phyloP scores from a whole-genome alignment of 2,888 invertebrate species.

The Agrenia bidenticulata region DNA sequence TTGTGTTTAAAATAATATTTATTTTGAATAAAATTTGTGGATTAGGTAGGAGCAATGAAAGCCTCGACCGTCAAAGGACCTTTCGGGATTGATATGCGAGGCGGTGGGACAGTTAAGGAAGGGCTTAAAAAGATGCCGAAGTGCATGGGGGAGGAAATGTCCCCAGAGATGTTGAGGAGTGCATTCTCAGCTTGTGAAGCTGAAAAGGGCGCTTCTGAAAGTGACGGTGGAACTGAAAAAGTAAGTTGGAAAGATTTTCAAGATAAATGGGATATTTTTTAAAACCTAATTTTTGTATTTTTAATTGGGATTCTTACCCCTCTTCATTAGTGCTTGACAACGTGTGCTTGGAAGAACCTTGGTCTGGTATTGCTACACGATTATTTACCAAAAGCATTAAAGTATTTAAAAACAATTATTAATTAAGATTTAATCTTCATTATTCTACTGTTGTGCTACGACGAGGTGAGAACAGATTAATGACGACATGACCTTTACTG shows the following conservation, averaged over 20 bases:
- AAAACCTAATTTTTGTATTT: conserved; percentile 12
- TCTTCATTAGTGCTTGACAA: conserved; percentile 17
- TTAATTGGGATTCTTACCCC: neutral
- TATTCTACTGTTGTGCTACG: too few species aligned
- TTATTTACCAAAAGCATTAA: too few species aligned
- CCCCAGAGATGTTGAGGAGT: neutral
- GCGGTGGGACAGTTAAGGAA: neutral
- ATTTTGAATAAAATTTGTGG: too few species aligned
- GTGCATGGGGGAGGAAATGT: conserved; percentile 4
- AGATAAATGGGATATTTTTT: conserved; percentile 7
- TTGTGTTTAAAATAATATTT: too few species aligned
- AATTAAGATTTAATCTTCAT: too few species aligned
- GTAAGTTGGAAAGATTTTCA: neutral
- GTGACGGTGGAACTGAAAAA: neutral
- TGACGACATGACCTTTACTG: conserved; percentile 12
- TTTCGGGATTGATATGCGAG: too few species aligned
- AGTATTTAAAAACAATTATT: neutral
- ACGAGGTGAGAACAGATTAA: conserved; percentile 2
- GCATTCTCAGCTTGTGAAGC: neutral
- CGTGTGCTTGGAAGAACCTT: conserved; percentile 24
- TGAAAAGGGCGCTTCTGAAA: neutral
- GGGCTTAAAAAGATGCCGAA: neutral
- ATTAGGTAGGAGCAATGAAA: too few species aligned
- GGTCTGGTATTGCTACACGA: conserved; percentile 15
- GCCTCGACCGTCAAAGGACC: too few species aligned